These are phyloP conservation scores for Otolemur garnettii DNA, from an alignment of 2,113 vertebrate species.

Conservation along the genomic window DNA sequence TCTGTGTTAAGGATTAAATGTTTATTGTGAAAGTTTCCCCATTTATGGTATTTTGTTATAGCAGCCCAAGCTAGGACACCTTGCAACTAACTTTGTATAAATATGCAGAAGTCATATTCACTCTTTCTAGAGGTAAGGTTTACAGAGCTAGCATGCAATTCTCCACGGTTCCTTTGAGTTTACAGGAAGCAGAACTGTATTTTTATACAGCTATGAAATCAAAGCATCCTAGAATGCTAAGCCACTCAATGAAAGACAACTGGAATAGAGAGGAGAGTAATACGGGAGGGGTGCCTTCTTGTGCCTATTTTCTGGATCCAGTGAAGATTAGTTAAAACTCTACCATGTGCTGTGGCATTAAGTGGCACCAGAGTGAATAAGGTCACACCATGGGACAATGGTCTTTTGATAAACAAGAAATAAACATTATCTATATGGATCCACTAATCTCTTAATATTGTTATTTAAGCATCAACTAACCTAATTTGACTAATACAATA, in stretches of 20 bases:
- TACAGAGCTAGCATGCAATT: not conserved
- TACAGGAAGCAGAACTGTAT: not conserved
- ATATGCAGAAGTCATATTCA: not conserved
- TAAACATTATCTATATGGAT: not conserved
- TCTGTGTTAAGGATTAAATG: not conserved
- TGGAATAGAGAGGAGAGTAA: not conserved
- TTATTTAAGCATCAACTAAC: not conserved
- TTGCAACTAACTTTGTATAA: not conserved
- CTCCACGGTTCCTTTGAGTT: not conserved
- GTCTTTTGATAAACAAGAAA: not conserved
- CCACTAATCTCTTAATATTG: not conserved
- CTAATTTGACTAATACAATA: not conserved
- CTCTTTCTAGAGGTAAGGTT: not conserved
- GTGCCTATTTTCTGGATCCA: not conserved
- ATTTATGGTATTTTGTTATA: not conserved
- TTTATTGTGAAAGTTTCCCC: not conserved
- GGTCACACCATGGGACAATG: not conserved
- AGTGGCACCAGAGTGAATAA: not conserved
- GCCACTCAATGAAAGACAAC: not conserved
- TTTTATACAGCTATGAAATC: not conserved
- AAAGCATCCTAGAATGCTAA: not conserved
- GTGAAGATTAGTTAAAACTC: not conserved
- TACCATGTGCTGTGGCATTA: not conserved
- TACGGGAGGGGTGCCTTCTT: accelerated
- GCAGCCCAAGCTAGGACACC: too few species aligned